A percentile compares a stretch with the other conserved stretches of the same genome.
Evolutionary conservation across 2,113 vertebrate genomes (phyloP).

Genomic region (Apodemus sylvaticus): DNA sequence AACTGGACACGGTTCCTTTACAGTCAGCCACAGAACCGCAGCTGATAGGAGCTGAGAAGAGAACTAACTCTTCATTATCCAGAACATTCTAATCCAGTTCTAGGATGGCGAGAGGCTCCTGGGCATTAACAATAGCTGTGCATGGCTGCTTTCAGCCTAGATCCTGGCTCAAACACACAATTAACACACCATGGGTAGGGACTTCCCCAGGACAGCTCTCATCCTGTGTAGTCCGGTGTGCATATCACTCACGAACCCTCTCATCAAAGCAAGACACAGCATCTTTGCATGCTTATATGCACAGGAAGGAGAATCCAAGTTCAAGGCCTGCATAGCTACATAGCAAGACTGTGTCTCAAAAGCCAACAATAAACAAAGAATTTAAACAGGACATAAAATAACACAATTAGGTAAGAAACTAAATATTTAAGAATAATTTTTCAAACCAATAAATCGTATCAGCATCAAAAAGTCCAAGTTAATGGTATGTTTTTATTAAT

Average conservation of each 20-base stretch:
- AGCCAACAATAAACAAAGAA: not conserved
- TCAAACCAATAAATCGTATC: not conserved
- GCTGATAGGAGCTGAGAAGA: not conserved
- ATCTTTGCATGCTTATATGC: not conserved
- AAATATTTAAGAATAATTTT: conserved; percentile 10
- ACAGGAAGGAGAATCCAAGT: not conserved
- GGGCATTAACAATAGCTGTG: too few relatives aligned
- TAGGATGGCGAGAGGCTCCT: not conserved
- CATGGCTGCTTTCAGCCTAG: not conserved
- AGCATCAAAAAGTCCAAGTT: not conserved
- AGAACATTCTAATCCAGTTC: not conserved
- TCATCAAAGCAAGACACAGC: not conserved
- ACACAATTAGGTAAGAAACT: not conserved
- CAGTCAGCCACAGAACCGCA: not conserved
- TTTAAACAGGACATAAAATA: not conserved
- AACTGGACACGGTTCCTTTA: not conserved
- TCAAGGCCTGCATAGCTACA: not conserved
- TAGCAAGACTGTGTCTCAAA: not conserved
- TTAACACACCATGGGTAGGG: too few relatives aligned
- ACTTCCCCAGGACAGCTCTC: not conserved
- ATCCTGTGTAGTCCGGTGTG: not conserved
- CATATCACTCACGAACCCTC: not conserved
- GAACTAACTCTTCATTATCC: not conserved
- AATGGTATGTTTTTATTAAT: not conserved
- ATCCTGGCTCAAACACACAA: not conserved